Evolutionary conservation across 92 coral and sea anemone species (phyloP).

Genomic region (Umimayanthus chanpuru): DNA sequence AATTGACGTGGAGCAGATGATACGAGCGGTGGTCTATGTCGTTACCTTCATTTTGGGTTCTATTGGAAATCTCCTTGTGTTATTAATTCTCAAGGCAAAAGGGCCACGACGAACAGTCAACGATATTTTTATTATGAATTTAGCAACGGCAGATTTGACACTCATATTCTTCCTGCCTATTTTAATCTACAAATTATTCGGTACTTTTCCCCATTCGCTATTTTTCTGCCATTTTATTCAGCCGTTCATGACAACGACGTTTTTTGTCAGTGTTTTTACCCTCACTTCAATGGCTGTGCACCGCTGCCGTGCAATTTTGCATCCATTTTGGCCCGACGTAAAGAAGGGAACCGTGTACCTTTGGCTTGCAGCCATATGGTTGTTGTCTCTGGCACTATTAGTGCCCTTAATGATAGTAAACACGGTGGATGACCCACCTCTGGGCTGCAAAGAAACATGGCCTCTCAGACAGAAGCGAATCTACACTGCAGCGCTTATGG

Average conservation of each 20-base stretch:
- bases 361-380: constrained; percentile 67
- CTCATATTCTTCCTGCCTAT: constrained; percentile 78
- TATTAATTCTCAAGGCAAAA: constrained; percentile 64
- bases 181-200: constrained; percentile 65
- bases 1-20: neutral
- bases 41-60: constrained; percentile 72
- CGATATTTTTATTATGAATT: constrained; percentile 84
- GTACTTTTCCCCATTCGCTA: constrained; percentile 54
- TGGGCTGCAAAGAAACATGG: constrained; percentile 56
- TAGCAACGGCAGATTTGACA: constrained; percentile 78
- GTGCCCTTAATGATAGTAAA: constrained; percentile 73
- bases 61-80: constrained; percentile 75
- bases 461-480: constrained; percentile 27
- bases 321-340: constrained; percentile 81
- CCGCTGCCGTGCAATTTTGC: constrained; percentile 81
- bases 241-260: constrained; percentile 85
- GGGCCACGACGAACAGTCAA: constrained; percentile 74
- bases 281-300: constrained; percentile 88
- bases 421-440: constrained; percentile 43
- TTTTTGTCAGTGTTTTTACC: constrained; percentile 84
- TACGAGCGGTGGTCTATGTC: constrained; percentile 51
- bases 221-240: constrained; percentile 74
- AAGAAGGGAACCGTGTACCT: constrained; percentile 64
- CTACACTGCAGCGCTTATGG: constrained; percentile 52
- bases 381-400: constrained; percentile 58